Evolutionary conservation across 2,888 invertebrate genomes (phyloP), one percentile per base, ranked within the genome.

Genomic region (Malachius bipustulatus): DNA sequence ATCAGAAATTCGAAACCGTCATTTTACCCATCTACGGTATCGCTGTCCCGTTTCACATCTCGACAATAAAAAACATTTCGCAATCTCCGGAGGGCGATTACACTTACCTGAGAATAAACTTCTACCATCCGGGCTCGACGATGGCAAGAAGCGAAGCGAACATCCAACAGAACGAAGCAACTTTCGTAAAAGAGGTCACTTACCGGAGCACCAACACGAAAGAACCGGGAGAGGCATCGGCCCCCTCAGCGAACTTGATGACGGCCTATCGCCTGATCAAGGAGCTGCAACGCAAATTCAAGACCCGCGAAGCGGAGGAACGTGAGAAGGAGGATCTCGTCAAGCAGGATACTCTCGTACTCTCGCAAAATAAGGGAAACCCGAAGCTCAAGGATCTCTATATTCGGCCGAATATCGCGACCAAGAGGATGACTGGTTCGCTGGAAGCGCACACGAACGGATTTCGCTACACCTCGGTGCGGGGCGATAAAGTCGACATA

Each of bases 401-500:
- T 59, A 96, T 98, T 59, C 75, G 98, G 48, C 98, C 98, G n/a
- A 98, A 97, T 60, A 94, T 98, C 56, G 93, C 96, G 2, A 87
- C 91, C 1, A 91, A 91, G 60, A 73, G 96, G 57, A 94, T 96
- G 80, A 88, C 88, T 13, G 90, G 87, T 14, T 78, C 82, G 2
- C 65, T 97, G 41, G 97, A 99, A 63, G 89, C 98, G 0, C 98
- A 98, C 55, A 76, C 81, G 0, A 98, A 98, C 56, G 97, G 97
- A 8, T 90, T 90, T 56, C 74, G 96, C 24, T 99, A 97, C 58
- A 97, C 96, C 0, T 97, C 97, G 0, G 90, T 98, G n/a, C 77
- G 97, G 51, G 98, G 98, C 3, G 98, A 99, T 57, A 98, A 98
- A 71, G 96, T 99, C 4, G 98, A 98, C 56, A 97, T 98, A 51